Conservation (phyloP, 2,797 vertebrate species). For the Lacerta bilineata region DNA sequence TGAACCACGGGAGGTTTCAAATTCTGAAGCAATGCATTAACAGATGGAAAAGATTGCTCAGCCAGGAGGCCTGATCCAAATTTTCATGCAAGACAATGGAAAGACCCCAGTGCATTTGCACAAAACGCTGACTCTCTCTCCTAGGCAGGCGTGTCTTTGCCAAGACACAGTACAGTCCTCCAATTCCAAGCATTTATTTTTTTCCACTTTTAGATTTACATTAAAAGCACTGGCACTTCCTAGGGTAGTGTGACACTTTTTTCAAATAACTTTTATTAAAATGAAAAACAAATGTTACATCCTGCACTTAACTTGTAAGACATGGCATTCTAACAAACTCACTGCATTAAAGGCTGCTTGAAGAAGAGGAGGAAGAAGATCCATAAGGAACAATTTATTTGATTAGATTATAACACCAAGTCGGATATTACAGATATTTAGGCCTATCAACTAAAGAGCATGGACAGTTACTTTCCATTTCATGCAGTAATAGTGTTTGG, state of each 20-base stretch:
- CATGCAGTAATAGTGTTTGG: background rate
- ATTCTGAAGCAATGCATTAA: conserved; percentile 31
- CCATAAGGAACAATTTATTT: background rate
- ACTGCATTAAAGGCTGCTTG: background rate
- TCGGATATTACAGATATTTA: background rate
- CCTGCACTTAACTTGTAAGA: background rate
- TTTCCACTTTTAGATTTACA: conserved; percentile 1
- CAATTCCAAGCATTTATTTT: background rate
- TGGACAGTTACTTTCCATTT: background rate
- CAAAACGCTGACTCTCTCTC: background rate
- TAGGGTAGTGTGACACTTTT: background rate
- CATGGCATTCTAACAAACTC: background rate
- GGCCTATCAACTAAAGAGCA: background rate
- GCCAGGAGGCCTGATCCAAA: conserved; percentile 29
- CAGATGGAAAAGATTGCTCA: conserved; percentile 37
- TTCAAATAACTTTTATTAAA: background rate
- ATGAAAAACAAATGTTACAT: background rate
- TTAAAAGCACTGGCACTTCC: background rate
- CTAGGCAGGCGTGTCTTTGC: background rate
- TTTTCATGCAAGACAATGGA: background rate
- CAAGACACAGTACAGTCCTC: background rate
- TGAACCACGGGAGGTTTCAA: conserved; percentile 11
- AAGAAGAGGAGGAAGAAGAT: no score
- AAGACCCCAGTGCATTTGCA: conserved; percentile 12
- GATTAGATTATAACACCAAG: background rate